Evolutionary conservation across 2,113 vertebrate species (phyloP).

Genomic region (Speoplatyrhinus poulsoni): DNA sequence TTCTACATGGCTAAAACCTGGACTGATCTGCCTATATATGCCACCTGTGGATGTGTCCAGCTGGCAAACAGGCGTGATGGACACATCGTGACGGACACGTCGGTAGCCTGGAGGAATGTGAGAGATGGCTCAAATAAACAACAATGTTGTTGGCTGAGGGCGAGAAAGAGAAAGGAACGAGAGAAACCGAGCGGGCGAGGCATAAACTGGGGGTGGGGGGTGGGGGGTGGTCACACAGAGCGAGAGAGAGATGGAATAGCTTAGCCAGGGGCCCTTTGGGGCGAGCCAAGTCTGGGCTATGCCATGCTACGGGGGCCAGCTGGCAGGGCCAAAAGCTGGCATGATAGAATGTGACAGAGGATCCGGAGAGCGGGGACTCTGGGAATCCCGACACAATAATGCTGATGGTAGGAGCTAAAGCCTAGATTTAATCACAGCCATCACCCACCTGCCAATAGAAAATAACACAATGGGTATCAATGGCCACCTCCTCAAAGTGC

Average conservation of each 20-base stretch:
- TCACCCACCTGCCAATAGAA: conserved; percentile 79
- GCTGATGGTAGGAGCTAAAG: conserved; percentile 71
- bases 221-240: conserved; percentile 7
- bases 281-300: conserved; percentile 59
- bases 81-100: conserved; percentile 40
- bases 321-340: conserved; percentile 74
- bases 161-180: not conserved
- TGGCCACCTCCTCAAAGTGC: conserved; percentile 57
- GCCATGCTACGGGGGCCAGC: conserved; percentile 67
- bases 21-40: conserved; percentile 15
- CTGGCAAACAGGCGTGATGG: conserved; percentile 31
- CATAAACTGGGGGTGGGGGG: conserved; percentile 26
- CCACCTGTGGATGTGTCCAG: conserved; percentile 12
- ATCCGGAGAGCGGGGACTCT: conserved; percentile 70
- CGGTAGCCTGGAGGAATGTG: conserved; percentile 12
- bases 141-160: conserved; percentile 30
- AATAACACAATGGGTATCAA: conserved; percentile 69
- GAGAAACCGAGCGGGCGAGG: conserved; percentile 33
- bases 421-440: conserved; percentile 78
- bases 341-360: conserved; percentile 79
- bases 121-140: conserved; percentile 53
- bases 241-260: conserved; percentile 10
- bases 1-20: conserved; percentile 55
- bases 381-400: conserved; percentile 81
- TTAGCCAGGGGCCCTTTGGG: conserved; percentile 40